Percentiles rank a stretch among this genome's conserved stretches.
Evolutionary conservation across 2,797 vertebrate species (phyloP).

Genomic region (Tangara arthus): DNA sequence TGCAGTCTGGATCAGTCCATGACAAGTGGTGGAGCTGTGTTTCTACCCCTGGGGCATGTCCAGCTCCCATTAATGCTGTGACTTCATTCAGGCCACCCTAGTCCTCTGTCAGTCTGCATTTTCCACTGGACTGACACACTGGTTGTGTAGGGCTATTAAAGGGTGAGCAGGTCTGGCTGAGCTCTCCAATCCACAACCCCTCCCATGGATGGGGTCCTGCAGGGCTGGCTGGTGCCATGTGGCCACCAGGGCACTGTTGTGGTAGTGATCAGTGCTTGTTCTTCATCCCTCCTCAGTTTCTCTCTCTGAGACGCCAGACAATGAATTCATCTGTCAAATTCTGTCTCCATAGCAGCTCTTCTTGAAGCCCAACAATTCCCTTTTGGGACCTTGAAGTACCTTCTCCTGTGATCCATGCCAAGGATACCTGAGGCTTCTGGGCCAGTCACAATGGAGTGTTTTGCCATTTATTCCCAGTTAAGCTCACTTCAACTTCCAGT

Average conservation of each 20-base stretch:
- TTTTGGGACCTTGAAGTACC: background rate
- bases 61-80: background rate
- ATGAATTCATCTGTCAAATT: background rate
- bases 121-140: background rate
- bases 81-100: background rate
- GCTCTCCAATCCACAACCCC: accelerated
- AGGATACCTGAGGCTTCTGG: background rate
- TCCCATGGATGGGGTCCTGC: background rate
- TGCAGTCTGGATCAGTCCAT: background rate
- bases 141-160: background rate
- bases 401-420: background rate
- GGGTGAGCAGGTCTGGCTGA: background rate
- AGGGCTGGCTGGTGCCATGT: accelerated
- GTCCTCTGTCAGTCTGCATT: background rate
- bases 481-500: background rate
- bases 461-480: background rate
- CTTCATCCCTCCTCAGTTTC: background rate
- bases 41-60: background rate
- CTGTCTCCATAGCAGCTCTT: background rate
- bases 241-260: background rate
- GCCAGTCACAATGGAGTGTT: background rate
- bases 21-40: background rate
- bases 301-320: background rate
- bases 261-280: background rate
- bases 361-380: background rate